Conservation (phyloP, 2,888 invertebrate species). For the Labia minor region DNA sequence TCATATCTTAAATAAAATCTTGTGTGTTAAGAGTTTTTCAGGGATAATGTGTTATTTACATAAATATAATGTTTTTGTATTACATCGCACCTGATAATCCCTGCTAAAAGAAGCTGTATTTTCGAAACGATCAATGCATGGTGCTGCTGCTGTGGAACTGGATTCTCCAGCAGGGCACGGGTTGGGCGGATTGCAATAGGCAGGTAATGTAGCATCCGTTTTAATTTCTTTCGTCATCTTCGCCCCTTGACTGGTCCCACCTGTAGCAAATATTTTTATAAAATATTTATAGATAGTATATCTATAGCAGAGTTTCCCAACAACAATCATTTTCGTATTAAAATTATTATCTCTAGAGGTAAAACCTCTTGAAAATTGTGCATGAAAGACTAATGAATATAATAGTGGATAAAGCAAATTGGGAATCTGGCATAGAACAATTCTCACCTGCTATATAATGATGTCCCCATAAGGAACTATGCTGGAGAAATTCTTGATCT, state of each 20-base stretch:
- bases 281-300: neutral
- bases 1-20: too few species aligned
- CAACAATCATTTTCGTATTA: too few species aligned
- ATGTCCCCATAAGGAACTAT: slow-evolving; percentile 50
- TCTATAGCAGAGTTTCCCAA: too few species aligned
- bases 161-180: slow-evolving; percentile 93
- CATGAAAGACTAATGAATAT: too few species aligned
- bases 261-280: slow-evolving; percentile 31
- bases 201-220: slow-evolving; percentile 83
- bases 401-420: too few species aligned
- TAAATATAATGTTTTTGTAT: too few species aligned
- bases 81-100: slow-evolving; percentile 82
- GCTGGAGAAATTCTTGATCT: slow-evolving; percentile 79
- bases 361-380: too few species aligned
- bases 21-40: too few species aligned
- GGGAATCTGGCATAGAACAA: too few species aligned
- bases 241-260: slow-evolving; percentile 66
- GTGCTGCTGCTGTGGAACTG: slow-evolving; percentile 66
- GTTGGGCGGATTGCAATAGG: slow-evolving; percentile 98
- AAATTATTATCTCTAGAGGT: too few species aligned
- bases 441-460: slow-evolving; percentile 56
- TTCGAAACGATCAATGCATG: slow-evolving; percentile 83
- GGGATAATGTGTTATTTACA: too few species aligned
- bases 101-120: slow-evolving; percentile 93
- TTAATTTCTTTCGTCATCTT: slow-evolving; percentile 67